phyloP scores from a whole-genome alignment of 2,888 invertebrate species.

The Steinernema hermaphroditum region DNA sequence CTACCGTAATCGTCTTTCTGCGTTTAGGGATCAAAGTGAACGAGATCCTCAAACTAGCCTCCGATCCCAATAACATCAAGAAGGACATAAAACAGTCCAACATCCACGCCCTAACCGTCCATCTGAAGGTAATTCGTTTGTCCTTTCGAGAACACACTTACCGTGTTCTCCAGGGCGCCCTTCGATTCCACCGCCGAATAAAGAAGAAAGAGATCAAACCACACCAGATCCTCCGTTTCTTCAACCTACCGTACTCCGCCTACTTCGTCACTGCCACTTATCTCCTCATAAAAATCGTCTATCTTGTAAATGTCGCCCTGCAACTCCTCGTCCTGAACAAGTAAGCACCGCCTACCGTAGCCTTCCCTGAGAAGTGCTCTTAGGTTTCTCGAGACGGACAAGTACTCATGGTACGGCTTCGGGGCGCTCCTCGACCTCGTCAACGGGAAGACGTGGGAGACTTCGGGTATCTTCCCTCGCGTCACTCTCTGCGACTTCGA shows the following conservation, averaged over 20 bases:
- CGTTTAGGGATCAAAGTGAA: conserved; percentile 34
- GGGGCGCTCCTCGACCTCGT: conserved; percentile 61
- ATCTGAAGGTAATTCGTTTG: conserved; percentile 59
- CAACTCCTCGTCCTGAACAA: conserved; percentile 64
- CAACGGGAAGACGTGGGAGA: conserved; percentile 64
- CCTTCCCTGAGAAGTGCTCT: too few relatives aligned
- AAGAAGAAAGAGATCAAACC: conserved; percentile 62
- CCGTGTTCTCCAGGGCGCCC: conserved; percentile 65
- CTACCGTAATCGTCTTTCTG: not conserved
- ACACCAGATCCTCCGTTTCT: conserved; percentile 57
- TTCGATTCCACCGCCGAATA: conserved; percentile 65
- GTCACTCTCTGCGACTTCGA: conserved; percentile 64
- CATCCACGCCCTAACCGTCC: conserved; percentile 60
- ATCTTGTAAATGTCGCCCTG: conserved; percentile 61
- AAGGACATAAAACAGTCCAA: conserved; percentile 64
- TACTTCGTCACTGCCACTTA: conserved; percentile 65
- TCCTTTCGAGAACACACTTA: too few relatives aligned
- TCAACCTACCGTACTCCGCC: conserved; percentile 66
- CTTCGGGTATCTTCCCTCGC: conserved; percentile 60
- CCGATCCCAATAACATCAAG: conserved; percentile 66
- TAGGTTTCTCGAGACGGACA: conserved; percentile 40
- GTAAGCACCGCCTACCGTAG: conserved; percentile 34
- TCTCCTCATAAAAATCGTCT: conserved; percentile 55
- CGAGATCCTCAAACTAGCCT: conserved; percentile 63
- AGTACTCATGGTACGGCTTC: conserved; percentile 61